These are phyloP conservation scores for human DNA, from an alignment of 2,113 vertebrate species.

Conservation along the genomic window DNA sequence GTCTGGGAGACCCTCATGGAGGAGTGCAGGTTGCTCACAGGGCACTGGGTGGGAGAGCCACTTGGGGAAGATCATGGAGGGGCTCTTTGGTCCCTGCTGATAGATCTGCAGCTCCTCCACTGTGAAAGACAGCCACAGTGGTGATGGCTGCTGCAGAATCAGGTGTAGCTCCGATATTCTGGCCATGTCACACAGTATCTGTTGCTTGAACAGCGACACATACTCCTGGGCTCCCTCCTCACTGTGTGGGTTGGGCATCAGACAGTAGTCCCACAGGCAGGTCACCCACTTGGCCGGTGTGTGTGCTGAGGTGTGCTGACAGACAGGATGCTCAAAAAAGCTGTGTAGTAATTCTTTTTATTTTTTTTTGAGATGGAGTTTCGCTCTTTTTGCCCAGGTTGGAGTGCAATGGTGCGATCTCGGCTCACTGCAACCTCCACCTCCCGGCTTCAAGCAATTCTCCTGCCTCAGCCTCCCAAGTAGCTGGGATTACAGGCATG, in stretches of 20 bases:
- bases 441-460: too few relatives aligned
- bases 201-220: conserved; percentile 87
- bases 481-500: too few relatives aligned
- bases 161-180: conserved; percentile 89
- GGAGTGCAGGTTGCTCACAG: conserved; percentile 23
- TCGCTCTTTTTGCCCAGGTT: too few relatives aligned
- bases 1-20: conserved; percentile 91
- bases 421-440: too few relatives aligned
- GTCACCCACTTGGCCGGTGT: conserved; percentile 88
- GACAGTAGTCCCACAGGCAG: conserved; percentile 86
- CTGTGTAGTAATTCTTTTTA: conserved; percentile 47
- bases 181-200: conserved; percentile 92
- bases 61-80: conserved; percentile 88
- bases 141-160: conserved; percentile 94
- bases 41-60: conserved; percentile 86
- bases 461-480: too few relatives aligned
- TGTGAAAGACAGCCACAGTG: conserved; percentile 91
- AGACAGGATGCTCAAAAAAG: conserved; percentile 89
- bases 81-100: conserved; percentile 86
- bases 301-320: conserved; percentile 76
- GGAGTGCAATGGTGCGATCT: too few relatives aligned
- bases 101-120: conserved; percentile 91
- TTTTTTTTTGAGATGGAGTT: too few relatives aligned
- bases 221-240: conserved; percentile 94
- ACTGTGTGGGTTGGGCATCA: conserved; percentile 94